Evolutionary conservation across 2,113 vertebrate genomes (phyloP).

Genomic region (Potamarius usumacintae): DNA sequence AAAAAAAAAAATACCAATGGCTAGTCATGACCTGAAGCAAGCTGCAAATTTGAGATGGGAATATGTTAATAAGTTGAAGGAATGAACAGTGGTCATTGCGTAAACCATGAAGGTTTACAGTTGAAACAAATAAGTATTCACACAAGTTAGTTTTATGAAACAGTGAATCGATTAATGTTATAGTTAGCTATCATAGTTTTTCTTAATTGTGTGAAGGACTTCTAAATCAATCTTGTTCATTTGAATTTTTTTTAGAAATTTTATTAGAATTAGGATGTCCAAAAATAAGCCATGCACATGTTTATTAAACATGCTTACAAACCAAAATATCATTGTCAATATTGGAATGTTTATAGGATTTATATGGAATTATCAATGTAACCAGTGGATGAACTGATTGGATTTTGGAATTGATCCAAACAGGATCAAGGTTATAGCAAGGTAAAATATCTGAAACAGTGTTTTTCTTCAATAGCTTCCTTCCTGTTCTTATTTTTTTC

Average conservation of each 20-base stretch:
- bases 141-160: not conserved
- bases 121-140: not conserved
- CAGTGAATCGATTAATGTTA: not conserved
- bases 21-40: conserved; percentile 40
- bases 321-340: too few relatives aligned
- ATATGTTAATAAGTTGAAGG: conserved; percentile 38
- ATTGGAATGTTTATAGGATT: not conserved
- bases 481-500: not conserved
- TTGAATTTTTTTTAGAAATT: not conserved
- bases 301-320: not conserved
- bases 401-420: not conserved
- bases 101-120: not conserved
- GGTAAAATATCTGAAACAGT: not conserved
- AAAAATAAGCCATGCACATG: not conserved
- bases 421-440: not conserved
- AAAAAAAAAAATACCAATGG: not conserved
- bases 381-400: not conserved
- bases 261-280: not conserved
- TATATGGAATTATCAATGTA: not conserved
- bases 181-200: not conserved
- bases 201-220: not conserved
- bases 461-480: not conserved
- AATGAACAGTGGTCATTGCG: conserved; percentile 1
- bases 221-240: not conserved
- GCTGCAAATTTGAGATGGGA: conserved; percentile 30